These are phyloP conservation scores for Clarias platycephalus DNA, from an alignment of 2,797 vertebrate genomes.

Conservation along the genomic window DNA sequence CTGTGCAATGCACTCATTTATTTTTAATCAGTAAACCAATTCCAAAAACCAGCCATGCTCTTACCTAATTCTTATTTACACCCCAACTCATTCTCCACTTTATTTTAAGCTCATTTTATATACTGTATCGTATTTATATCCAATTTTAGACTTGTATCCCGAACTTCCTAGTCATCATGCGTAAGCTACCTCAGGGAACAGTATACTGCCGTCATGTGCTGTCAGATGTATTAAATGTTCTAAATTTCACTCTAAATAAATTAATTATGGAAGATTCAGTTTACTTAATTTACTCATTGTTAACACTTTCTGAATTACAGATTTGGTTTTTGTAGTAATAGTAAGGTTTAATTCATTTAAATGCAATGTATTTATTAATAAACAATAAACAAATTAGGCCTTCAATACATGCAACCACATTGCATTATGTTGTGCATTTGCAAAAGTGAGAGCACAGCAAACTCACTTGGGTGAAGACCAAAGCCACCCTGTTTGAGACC, in stretches of 20 bases:
- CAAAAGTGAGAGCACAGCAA: background rate
- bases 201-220: background rate
- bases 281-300: constrained; percentile 17
- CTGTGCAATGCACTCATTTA: background rate
- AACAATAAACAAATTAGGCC: too few relatives aligned
- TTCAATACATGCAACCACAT: too few relatives aligned
- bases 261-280: background rate
- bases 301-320: background rate
- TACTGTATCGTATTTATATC: background rate
- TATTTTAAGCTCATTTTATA: background rate
- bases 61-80: background rate
- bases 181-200: background rate
- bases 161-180: constrained; percentile 1
- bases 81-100: background rate
- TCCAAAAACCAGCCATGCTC: background rate
- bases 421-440: too few relatives aligned
- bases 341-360: background rate
- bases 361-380: constrained; percentile 9
- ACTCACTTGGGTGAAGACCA: background rate
- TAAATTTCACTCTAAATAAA: constrained; percentile 12
- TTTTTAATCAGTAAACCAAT: background rate
- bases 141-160: background rate
- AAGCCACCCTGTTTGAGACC: background rate
- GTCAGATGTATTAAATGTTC: background rate
- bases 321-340: background rate